Base-by-base conservation (phyloP, 2,888 invertebrate species). In the Lasioglossum malachurum region DNA sequence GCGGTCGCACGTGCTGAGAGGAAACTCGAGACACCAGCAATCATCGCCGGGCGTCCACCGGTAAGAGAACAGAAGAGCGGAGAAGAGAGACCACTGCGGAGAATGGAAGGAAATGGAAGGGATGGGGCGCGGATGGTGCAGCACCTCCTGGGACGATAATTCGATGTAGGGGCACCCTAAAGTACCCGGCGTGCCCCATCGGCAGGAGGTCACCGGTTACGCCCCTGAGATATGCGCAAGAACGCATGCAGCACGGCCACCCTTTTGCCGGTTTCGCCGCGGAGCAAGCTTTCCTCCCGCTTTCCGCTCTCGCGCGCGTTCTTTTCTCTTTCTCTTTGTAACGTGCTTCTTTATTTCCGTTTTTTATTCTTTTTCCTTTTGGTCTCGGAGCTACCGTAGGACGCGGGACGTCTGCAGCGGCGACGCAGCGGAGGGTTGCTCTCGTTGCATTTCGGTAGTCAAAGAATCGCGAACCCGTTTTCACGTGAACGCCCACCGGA, bases 401-500 rank as follows among this genome's bases (percentile, higher is more conserved):
- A 80, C 79, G 79, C 74, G 53, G 78, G 60, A 80, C 79, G 83
- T 77, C 74, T 53, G 87, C 60, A 83, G 77, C 57, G 8, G 64
- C 80, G 85, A 80, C 79, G 80, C 85, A 84, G 73, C 80, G 64
- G 78, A 86, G 86, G 85, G 77, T 79, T 82, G 73, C 80, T 82
- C 88, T 88, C 89, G 89, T 89, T 88, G 90, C 87, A 83, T 86
- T 84, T 87, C 89, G 86, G 82, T 82, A 73, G 77, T 86, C 86
- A 93, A 71, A 94, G 93, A 94, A 94, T 95, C 94, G 94, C 94
- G 93, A 95, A 95, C 95, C 95, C 95, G 95, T 95, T 88, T 95
- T 92, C 91, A 93, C 93, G 93, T 93, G 67, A 80, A 95, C 95
- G 95, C 95, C 95, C 95, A 95, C 95, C 95, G 95, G 95, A 95